phyloP scores from a whole-genome alignment of 2,113 vertebrate species.

The Acrocephalus arundinaceus region DNA sequence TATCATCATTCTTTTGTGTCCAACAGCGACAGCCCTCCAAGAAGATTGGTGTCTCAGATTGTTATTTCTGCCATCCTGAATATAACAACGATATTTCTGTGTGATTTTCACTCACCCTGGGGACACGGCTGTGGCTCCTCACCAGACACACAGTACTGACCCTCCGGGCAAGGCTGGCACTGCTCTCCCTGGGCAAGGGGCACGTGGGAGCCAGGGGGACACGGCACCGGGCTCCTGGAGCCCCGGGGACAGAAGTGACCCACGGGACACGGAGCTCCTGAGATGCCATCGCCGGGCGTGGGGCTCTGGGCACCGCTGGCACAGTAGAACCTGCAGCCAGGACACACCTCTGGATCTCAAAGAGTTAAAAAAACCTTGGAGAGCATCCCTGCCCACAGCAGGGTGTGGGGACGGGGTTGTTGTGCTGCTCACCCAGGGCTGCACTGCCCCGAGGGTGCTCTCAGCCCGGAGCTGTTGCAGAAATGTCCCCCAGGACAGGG shows the following conservation, averaged over 20 bases:
- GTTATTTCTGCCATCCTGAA: too few relatives aligned
- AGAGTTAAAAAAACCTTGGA: fast-evolving
- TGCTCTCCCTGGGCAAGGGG: slow-evolving; percentile 63
- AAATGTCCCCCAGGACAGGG: slow-evolving; percentile 78
- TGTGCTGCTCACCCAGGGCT: slow-evolving; percentile 73
- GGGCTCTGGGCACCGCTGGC: background rate
- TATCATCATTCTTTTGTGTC: too few relatives aligned
- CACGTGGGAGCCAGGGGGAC: slow-evolving; percentile 80
- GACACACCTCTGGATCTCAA: background rate
- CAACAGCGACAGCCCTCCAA: too few relatives aligned
- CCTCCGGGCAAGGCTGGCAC: slow-evolving; percentile 81
- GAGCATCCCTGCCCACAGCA: background rate
- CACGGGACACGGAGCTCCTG: slow-evolving; percentile 77
- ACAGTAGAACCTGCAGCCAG: slow-evolving; percentile 59
- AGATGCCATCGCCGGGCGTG: slow-evolving; percentile 67
- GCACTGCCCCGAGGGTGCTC: slow-evolving; percentile 75
- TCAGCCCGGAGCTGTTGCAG: slow-evolving; percentile 73
- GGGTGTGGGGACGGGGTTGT: fast-evolving
- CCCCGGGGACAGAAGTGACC: slow-evolving; percentile 80
- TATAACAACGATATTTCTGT: too few relatives aligned
- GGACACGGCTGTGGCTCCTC: slow-evolving; percentile 78
- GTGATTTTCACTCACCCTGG: slow-evolving; percentile 73
- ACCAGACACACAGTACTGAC: slow-evolving; percentile 81
- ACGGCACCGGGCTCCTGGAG: slow-evolving; percentile 66
- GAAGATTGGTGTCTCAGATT: too few relatives aligned